A percentile compares a stretch with the other conserved stretches of the same genome.
These are phyloP conservation scores for Ditylenchus weischeri DNA, from an alignment of 2,888 invertebrate species.

Conservation along the genomic window DNA sequence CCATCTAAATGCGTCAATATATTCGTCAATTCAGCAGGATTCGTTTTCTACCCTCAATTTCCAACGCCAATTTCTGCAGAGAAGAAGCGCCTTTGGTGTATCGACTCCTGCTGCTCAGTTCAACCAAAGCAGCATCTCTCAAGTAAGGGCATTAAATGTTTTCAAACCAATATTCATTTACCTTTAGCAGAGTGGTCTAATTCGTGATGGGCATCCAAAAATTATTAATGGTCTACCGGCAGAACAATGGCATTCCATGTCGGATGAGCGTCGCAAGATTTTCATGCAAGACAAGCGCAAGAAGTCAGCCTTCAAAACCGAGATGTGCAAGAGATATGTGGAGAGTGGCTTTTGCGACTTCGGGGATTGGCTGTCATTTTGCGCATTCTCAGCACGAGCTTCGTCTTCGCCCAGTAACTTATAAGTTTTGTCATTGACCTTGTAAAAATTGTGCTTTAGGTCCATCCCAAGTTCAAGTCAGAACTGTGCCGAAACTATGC, in stretches of 20 bases:
- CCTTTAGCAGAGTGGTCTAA: too few relatives aligned
- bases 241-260: constrained; percentile 15
- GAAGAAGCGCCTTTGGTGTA: too few relatives aligned
- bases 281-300: constrained; percentile 16
- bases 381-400: constrained; percentile 26
- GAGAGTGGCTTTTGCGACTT: constrained; percentile 23
- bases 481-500: constrained; percentile 32
- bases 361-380: constrained; percentile 30
- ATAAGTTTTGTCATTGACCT: background rate
- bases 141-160: too few relatives aligned
- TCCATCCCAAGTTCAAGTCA: constrained; percentile 39
- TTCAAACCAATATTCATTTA: too few relatives aligned
- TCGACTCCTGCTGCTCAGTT: too few relatives aligned
- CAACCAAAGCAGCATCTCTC: too few relatives aligned
- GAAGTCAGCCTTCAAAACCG: constrained; percentile 15
- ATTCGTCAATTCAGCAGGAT: too few relatives aligned
- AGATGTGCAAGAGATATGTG: constrained; percentile 11
- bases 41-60: too few relatives aligned
- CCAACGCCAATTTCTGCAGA: too few relatives aligned
- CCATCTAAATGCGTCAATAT: too few relatives aligned
- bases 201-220: too few relatives aligned
- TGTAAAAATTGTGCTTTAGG: constrained; percentile 18
- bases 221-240: too few relatives aligned
- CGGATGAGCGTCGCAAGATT: constrained; percentile 12
- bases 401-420: constrained; percentile 21